phyloP scores from a whole-genome alignment of 2,888 invertebrate genomes.

The Stenchaetothrips biformis region DNA sequence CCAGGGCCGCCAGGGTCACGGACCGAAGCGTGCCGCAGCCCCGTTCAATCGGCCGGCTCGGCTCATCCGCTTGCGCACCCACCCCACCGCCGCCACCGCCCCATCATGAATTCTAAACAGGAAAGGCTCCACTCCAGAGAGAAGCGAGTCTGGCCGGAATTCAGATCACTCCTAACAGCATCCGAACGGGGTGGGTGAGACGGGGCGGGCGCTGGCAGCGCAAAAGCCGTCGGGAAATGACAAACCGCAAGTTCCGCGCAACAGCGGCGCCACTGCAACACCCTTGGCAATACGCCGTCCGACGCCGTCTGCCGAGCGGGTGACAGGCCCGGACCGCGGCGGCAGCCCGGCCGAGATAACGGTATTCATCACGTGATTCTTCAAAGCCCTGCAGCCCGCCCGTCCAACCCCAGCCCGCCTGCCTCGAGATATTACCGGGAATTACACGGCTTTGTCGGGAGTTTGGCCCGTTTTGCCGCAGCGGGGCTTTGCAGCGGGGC shows the following conservation, averaged over 20 bases:
- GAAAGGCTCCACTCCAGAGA: not conserved
- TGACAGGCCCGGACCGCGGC: too few species aligned
- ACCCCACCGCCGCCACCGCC: not conserved
- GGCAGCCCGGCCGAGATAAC: too few species aligned
- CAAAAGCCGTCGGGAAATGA: not conserved
- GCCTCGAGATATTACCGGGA: too few species aligned
- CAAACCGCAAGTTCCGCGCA: not conserved
- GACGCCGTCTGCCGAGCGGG: not conserved
- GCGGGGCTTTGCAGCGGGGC: too few species aligned
- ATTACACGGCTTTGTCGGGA: too few species aligned
- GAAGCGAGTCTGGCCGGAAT: slow-evolving; percentile 10
- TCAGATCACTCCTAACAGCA: slow-evolving; percentile 17
- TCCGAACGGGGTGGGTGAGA: not conserved
- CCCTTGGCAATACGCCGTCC: not conserved
- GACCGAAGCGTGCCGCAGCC: not conserved
- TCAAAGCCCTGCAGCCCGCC: too few species aligned
- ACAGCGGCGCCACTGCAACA: too few species aligned
- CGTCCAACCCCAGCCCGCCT: too few species aligned
- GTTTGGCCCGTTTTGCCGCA: too few species aligned
- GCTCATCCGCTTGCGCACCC: not conserved
- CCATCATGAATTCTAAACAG: slow-evolving; percentile 23
- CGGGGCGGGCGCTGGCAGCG: not conserved
- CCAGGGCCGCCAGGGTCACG: not conserved
- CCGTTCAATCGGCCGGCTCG: not conserved
- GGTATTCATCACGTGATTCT: too few species aligned